Evolutionary conservation across 2,797 vertebrate genomes (phyloP), one percentile per base, ranked within the genome.

Genomic region (Danio tinwini): DNA sequence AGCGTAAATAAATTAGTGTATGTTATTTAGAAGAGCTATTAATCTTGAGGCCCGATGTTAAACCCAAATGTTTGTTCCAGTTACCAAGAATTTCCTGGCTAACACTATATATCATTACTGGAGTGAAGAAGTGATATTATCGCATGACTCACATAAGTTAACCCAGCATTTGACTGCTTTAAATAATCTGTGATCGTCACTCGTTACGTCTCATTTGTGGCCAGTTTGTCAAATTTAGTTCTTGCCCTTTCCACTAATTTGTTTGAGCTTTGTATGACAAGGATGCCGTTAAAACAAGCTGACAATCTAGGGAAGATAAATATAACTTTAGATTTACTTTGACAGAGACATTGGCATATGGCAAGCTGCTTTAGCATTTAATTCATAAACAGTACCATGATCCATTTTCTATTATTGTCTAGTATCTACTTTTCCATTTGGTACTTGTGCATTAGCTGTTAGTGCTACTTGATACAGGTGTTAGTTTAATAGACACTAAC

Each of bases 1-100:
- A 65, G 73, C 19, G 70, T 17, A 45, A 50, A 40, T 58, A 64
- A 80, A 45, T 59, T 76, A 58, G 50, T 61, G 19, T 42, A 65
- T 62, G 53, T 37, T 62, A 69, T 82, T 77, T 55, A 74, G 81
- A 75, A 70, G 14, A 16, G 39, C 42, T 75, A 78, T 71, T 77
- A 61, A 68, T 52, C 64, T 52, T 47, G 70, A n/a, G 17, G 5
- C 44, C 49, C 39, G 4, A 53, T 19, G 21, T 29, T 64, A 63
- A 75, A 68, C 63, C 59, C 11, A 37, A 29, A 5, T 55, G 58
- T 78, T 81, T 83, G 69, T 78, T 83, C 52, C 58, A 83, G 62
- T 76, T 14, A 78, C 56, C 21, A 49, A 68, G 49, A 82, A 82
- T 61, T 77, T 77, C 75, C 70, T 74, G 71, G 81, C 72, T 42